These are phyloP conservation scores for Xenopus petersii DNA, from an alignment of 2,797 vertebrate genomes.

Conservation along the genomic window DNA sequence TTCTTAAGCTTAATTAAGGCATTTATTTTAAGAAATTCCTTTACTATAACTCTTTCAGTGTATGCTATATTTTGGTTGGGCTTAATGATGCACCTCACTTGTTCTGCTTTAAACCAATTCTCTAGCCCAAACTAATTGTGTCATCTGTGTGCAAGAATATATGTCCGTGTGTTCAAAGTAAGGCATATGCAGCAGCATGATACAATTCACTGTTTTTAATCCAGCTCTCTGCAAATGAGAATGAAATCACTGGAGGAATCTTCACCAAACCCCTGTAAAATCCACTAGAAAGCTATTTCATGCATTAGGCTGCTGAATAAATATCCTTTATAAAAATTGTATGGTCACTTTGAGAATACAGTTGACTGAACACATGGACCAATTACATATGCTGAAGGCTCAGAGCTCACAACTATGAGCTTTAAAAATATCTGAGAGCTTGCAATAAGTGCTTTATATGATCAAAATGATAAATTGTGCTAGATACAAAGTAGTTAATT, in stretches of 20 bases:
- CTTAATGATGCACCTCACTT: too few relatives aligned
- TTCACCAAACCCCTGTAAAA: conserved; percentile 14
- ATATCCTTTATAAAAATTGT: conserved; percentile 7
- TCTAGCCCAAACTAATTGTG: too few relatives aligned
- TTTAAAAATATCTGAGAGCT: not conserved
- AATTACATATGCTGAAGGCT: not conserved
- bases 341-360: conserved; percentile 8
- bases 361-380: conserved; percentile 2
- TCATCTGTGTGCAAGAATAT: not conserved
- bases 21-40: too few relatives aligned
- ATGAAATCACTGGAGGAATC: conserved; percentile 5
- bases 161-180: not conserved
- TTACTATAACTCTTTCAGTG: too few relatives aligned
- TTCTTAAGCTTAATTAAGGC: too few relatives aligned
- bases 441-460: not conserved
- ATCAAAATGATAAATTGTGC: not conserved
- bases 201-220: not conserved
- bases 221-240: not conserved
- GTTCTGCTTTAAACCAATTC: too few relatives aligned
- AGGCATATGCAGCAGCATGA: not conserved
- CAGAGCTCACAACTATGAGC: not conserved
- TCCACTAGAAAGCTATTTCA: conserved; percentile 13
- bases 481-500: too few relatives aligned
- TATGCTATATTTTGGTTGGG: too few relatives aligned
- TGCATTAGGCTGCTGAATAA: conserved; percentile 15